Evolutionary conservation across 2,113 vertebrate species (phyloP).

Genomic region (Myotis davidii): DNA sequence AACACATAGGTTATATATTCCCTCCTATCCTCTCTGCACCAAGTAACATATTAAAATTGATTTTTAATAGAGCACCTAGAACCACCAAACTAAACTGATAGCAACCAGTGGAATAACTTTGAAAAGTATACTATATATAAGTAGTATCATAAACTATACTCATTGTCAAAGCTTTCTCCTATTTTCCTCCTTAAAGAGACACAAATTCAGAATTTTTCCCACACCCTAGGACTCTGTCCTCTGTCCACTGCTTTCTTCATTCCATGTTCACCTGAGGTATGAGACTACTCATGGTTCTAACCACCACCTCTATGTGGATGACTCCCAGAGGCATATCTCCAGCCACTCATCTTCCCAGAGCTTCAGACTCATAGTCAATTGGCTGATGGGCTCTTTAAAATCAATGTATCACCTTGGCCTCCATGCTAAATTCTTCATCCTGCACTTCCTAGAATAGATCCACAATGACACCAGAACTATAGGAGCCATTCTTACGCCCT

Average conservation of each 20-base stretch:
- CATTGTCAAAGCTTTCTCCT: slow-evolving; percentile 1
- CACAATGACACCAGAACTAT: neutral
- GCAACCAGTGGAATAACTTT: slow-evolving; percentile 32
- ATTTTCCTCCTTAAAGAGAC: slow-evolving; percentile 29
- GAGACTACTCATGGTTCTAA: neutral
- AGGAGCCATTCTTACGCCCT: neutral
- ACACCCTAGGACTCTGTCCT: neutral
- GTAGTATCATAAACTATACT: neutral
- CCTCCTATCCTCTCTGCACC: neutral
- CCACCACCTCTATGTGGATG: neutral
- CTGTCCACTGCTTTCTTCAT: neutral
- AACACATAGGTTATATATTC: neutral
- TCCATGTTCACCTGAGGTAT: neutral
- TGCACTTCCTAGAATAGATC: neutral
- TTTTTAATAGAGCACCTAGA: neutral
- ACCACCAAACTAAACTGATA: neutral
- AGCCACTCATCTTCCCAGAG: neutral
- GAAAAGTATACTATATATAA: neutral
- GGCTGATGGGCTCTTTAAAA: neutral
- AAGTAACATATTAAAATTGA: slow-evolving; percentile 12
- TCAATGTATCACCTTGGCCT: neutral
- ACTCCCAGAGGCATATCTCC: neutral
- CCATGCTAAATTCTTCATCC: neutral
- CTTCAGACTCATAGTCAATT: neutral
- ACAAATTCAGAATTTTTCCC: neutral